Conservation (phyloP, 2,888 invertebrate species). For the Koerneria pararmatus region DNA sequence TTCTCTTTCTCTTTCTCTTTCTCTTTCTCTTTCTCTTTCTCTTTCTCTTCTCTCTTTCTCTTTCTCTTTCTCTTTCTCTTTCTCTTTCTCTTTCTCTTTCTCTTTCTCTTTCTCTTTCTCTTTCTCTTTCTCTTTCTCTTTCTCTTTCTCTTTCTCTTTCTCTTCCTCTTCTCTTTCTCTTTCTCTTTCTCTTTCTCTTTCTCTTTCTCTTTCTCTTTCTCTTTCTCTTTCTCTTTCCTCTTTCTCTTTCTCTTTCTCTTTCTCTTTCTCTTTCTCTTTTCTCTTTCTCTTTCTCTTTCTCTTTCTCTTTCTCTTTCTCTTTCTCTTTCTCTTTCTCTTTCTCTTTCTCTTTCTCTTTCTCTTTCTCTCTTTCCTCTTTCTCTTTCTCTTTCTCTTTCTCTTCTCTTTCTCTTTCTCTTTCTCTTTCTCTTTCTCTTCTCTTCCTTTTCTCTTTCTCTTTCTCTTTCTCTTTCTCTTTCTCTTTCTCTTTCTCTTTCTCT, state of each 20-base stretch:
- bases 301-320: background rate
- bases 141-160: background rate
- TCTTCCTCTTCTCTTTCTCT: background rate
- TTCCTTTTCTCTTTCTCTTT: background rate
- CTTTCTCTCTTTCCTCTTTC: background rate
- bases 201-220: background rate
- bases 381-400: background rate
- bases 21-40: background rate
- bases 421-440: background rate
- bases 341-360: background rate
- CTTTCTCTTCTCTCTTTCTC: background rate
- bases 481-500: constrained; percentile 7
- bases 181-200: background rate
- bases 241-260: background rate
- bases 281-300: background rate
- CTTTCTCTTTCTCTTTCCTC: constrained; percentile 6
- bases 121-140: background rate
- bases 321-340: background rate
- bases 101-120: background rate
- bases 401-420: background rate
- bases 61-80: background rate
- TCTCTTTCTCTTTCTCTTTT: background rate
- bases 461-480: background rate
- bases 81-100: background rate
- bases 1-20: background rate